A percentile compares a stretch with the other conserved stretches of the same genome.
Evolutionary conservation across 2,888 invertebrate species (phyloP).

Genomic region (Melanostoma mellinum): DNA sequence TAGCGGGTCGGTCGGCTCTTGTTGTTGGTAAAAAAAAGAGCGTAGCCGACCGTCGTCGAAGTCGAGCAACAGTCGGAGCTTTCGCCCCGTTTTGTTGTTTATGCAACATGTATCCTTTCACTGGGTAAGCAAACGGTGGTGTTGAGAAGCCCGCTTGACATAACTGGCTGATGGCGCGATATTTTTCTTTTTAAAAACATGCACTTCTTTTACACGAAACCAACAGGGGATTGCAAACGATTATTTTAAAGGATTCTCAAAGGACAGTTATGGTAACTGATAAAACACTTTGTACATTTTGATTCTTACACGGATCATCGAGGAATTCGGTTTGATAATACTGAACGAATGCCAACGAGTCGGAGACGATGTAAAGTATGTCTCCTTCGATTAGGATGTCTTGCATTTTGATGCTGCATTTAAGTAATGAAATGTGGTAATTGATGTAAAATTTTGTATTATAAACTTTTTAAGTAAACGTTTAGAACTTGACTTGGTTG

Average conservation of each 20-base stretch:
- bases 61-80: slow-evolving; percentile 32
- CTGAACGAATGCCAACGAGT: slow-evolving; percentile 44
- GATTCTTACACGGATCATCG: slow-evolving; percentile 51
- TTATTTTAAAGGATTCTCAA: neutral
- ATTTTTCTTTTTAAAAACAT: slow-evolving; percentile 30
- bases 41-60: too few species aligned
- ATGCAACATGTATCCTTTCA: slow-evolving; percentile 64
- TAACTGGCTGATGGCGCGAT: slow-evolving; percentile 62
- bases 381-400: slow-evolving; percentile 33
- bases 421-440: neutral
- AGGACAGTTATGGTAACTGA: neutral
- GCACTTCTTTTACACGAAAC: slow-evolving; percentile 11
- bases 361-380: slow-evolving; percentile 53
- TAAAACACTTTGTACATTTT: neutral
- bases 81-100: slow-evolving; percentile 62
- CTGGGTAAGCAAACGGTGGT: slow-evolving; percentile 53
- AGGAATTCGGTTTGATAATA: slow-evolving; percentile 38
- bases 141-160: slow-evolving; percentile 63
- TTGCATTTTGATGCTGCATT: slow-evolving; percentile 59
- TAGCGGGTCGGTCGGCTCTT: too few species aligned
- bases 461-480: neutral
- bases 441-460: neutral
- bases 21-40: too few species aligned
- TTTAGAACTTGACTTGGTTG: too few species aligned
- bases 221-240: slow-evolving; percentile 13